A percentile compares a stretch with the other conserved stretches of the same genome.
These are phyloP conservation scores for Molossus alvarezi DNA, from an alignment of 2,797 vertebrate genomes.

Conservation along the genomic window DNA sequence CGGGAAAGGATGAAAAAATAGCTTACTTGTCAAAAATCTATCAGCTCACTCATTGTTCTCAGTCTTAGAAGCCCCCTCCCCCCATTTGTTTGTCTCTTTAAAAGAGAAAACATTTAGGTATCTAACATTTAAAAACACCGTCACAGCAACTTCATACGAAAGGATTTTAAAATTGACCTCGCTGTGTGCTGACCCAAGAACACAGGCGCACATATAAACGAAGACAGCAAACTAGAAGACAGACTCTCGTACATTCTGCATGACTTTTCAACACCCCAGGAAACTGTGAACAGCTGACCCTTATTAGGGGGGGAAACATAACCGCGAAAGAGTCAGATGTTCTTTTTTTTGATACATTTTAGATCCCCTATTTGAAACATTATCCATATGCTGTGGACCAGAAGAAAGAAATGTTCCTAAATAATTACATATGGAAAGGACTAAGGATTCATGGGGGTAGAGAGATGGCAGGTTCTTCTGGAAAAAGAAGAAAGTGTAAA, in stretches of 20 bases:
- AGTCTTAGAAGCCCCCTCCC: background rate
- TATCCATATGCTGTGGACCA: background rate
- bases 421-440: background rate
- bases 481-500: background rate
- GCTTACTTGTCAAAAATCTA: background rate
- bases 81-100: background rate
- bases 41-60: background rate
- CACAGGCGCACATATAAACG: background rate
- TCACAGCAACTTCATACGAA: background rate
- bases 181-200: background rate
- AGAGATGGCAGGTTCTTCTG: background rate
- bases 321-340: background rate
- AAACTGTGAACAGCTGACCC: background rate
- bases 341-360: constrained; percentile 21
- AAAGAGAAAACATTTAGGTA: background rate
- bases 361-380: constrained; percentile 27
- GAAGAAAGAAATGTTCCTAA: background rate
- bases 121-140: background rate
- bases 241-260: background rate
- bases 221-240: background rate
- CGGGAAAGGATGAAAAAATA: background rate
- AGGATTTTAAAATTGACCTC: constrained; percentile 8
- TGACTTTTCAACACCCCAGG: background rate
- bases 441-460: background rate
- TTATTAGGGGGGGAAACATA: background rate